Evolutionary conservation across 1,140 invertebrate genomes (phyloP).

Genomic region (Nilaparvata lugens): DNA sequence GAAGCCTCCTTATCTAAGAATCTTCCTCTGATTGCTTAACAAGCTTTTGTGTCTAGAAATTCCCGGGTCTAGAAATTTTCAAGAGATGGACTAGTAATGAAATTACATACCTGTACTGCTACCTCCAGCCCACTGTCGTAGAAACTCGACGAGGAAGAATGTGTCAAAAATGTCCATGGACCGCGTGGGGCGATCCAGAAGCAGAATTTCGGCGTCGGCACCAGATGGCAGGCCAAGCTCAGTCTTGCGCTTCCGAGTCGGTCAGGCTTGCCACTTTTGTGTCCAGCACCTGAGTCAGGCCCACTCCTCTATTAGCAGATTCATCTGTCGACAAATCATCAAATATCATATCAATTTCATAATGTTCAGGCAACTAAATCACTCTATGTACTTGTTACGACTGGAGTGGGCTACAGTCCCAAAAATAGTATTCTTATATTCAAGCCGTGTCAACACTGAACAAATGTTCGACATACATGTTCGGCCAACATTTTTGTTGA

Average conservation of each 20-base stretch:
- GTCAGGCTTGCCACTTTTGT: slow-evolving; percentile 72
- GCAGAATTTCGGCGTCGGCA: slow-evolving; percentile 74
- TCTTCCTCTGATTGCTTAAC: too few species aligned
- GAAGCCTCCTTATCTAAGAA: too few species aligned
- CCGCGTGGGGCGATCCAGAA: slow-evolving; percentile 80
- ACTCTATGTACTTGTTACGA: not conserved
- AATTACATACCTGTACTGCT: slow-evolving; percentile 46
- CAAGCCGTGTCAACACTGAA: too few species aligned
- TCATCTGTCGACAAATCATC: slow-evolving; percentile 52
- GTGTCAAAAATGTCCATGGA: slow-evolving; percentile 95
- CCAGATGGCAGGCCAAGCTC: slow-evolving; percentile 76
- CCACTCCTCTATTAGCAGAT: slow-evolving; percentile 77
- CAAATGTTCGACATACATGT: too few species aligned
- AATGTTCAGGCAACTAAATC: not conserved
- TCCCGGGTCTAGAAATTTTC: too few species aligned
- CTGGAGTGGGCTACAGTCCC: not conserved
- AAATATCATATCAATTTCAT: too few species aligned
- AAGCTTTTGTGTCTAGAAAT: too few species aligned
- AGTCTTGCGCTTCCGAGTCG: slow-evolving; percentile 74
- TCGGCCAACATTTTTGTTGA: too few species aligned
- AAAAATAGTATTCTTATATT: too few species aligned
- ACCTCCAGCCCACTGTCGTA: slow-evolving; percentile 83
- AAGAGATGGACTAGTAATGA: not conserved
- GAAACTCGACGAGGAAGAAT: slow-evolving; percentile 88
- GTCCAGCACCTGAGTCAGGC: slow-evolving; percentile 70